Evolutionary conservation across 2,888 invertebrate genomes (phyloP), one percentile per base, ranked within the genome.

Genomic region (Sphaerophoria taeniata): DNA sequence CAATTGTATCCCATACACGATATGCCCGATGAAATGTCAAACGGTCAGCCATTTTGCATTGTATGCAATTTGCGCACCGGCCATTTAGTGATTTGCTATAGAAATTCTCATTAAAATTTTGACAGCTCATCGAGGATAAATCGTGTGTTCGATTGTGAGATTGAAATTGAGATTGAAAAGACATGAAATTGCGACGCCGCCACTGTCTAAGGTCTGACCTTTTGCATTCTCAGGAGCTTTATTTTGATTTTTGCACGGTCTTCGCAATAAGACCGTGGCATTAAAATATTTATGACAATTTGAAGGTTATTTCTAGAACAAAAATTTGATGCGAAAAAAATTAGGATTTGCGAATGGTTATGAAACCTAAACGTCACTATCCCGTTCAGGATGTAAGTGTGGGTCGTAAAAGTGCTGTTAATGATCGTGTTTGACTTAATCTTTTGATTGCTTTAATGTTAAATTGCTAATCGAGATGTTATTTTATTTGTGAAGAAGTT

Each of bases 91-190:
- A 34, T 34, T 39, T 36, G 43, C 33, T 43, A 60, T 43, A 53
- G 53, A 63, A 81, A 73, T 73, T 81, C 81, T 81, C 85, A 85
- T 85, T 85, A 81, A 85, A 77, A 73, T 81, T 85, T 85, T 81
- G 85, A 85, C 85, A 81, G 80, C 63, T 73, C 80, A 73, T 85
- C 81, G 85, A 81, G 80, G 84, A 75, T 84, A 84, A 81, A 81
- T 77, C 80, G 84, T 79, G 84, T 79, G 73, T 79, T 70, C 53
- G 51, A 24, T 24, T 24, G 24, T 24, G 24, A 24, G 24, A 24
- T 24, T 24, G 2, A 24, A 2, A 53, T 67, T 71, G 79, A 79
- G 61, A 79, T 75, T 84, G 74, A 24, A 75, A 75, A 71, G 79
- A 79, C 79, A 79, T 83, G 73, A 24, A 67, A 49, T 49, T 34